Base-by-base conservation (phyloP, 2,888 invertebrate genomes). In the Ceratothoa steindachneri region DNA sequence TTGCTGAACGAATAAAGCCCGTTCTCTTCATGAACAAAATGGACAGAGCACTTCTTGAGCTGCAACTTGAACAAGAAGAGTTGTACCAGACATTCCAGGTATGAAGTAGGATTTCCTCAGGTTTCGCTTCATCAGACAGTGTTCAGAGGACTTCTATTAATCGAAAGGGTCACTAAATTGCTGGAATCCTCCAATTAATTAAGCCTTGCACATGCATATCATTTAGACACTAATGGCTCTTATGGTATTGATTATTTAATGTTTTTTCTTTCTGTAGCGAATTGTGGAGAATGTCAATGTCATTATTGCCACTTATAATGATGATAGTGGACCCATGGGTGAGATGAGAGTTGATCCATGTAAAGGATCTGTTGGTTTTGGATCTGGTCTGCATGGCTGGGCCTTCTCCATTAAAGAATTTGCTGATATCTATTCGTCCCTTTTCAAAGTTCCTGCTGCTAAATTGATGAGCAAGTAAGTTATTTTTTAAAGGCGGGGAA, bases 11-110 rank as follows among this genome's bases (percentile, higher is more conserved):
- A 84, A 99, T 99, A 84, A 98, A 97, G 91, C 99, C 99, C 73
- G 95, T 99, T 82, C 88, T 99, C 83, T 99, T 99, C 91, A 98
- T 99, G 98, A 99, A 99, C 93, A 99, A 99, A 88, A 98, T 99
- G 98, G 99, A 99, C 88, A 93, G 99, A 82, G 99, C 99, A 81
- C 89, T 99, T 77, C 88, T 99, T 52, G 99, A 99, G 86, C 87
- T 99, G 84, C 98, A 99, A 85, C 87, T 98, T 82, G 97, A 95
- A 79, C 90, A 93, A 81, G 99, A 99, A 86, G 96, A 97, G 84
- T 88, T 99, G 73, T 99, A 95, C 87, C 99, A 99, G 87, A 97
- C 95, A 83, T 99, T 99, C 91, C 97, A 97, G 87, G 77, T 77
- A 30, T n/a, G 70, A 60, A 60, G 5, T 60, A 9, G 9, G n/a